Base-by-base conservation (phyloP, 2,888 invertebrate genomes). In the Magallana nippona region DNA sequence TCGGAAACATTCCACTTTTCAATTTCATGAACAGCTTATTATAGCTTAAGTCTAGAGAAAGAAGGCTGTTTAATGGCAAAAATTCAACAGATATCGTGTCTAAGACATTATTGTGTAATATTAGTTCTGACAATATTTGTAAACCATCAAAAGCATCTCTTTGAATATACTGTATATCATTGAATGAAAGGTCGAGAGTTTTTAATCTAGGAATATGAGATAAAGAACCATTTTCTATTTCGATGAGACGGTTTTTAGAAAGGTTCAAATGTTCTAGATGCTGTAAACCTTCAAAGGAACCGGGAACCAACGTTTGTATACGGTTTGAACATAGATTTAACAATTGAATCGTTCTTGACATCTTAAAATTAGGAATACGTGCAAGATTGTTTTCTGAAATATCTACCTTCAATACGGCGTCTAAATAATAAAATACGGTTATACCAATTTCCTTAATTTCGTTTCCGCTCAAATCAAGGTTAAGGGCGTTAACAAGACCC, bases 1-100 rank as follows among this genome's bases (percentile, higher is more conserved):
- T 81, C 0, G 91, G 91, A 57, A 91, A 89, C 84, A 88, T 88
- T 22, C 85, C 86, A n/a, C 85, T 82, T 79, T 87, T 84, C 19
- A 88, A 63, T 17, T 88, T 86, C 55, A 88, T 88, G 10, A 5
- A 44, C 44, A 91, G 84, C 55, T 77, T 63, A 82, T 91, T 91
- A n/a, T 84, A 55, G 32, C 88, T 87, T 11, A 90, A 63, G 78
- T 89, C 87, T 11, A 92, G 81, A 19, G 87, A 78, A 10, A 84
- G 82, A 8, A 92, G 84, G 2, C 78, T 79, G n/a, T 78, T 57
- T 17, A 88, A 78, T 27, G 85, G 85, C n/a, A 84, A 82, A 79
- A 91, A 89, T 17, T 86, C 87, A 79, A 83, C 80, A 2, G 88
- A 88, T 10, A 90, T 84, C 15, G 83, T 85, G 62, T 85, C 80